Percentiles rank a stretch among this genome's conserved stretches.
Evolutionary conservation across 1,140 invertebrate species (phyloP).

Genomic region (Lysiphlebus fabarum): DNA sequence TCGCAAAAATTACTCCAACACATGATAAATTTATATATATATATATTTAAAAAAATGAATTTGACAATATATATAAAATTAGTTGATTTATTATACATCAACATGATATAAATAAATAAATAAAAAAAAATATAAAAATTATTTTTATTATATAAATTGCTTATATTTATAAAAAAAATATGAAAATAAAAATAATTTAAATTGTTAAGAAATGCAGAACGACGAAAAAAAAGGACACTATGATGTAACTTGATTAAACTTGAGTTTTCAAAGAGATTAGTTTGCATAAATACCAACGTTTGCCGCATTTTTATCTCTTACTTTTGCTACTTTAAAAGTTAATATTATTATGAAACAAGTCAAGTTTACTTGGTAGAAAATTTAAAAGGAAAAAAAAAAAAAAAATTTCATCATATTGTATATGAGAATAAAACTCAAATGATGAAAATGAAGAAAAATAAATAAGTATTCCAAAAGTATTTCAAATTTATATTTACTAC

Average conservation of each 20-base stretch:
- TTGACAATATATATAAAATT: slow-evolving; percentile 17
- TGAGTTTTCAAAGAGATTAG: slow-evolving; percentile 19
- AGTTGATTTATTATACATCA: slow-evolving; percentile 5
- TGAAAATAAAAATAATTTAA: too few relatives aligned
- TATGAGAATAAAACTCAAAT: background rate
- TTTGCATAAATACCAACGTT: slow-evolving; percentile 25
- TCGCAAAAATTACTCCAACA: background rate
- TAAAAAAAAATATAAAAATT: background rate
- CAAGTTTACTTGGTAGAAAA: background rate
- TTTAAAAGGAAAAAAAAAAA: slow-evolving; percentile 7
- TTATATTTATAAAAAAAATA: too few relatives aligned
- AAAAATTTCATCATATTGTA: too few relatives aligned
- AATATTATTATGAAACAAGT: slow-evolving; percentile 21
- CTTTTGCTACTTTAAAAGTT: slow-evolving; percentile 22
- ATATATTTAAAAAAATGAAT: background rate
- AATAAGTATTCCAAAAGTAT: background rate
- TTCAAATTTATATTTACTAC: background rate
- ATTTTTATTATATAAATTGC: background rate
- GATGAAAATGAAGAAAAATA: background rate
- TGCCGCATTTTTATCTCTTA: slow-evolving; percentile 22
- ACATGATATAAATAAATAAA: background rate
- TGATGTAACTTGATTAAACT: background rate
- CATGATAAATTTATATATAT: background rate
- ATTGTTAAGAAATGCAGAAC: too few relatives aligned
- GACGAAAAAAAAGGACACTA: too few relatives aligned